Base-by-base conservation (phyloP, 1,140 invertebrate genomes). In the Solenopsis fugax region DNA sequence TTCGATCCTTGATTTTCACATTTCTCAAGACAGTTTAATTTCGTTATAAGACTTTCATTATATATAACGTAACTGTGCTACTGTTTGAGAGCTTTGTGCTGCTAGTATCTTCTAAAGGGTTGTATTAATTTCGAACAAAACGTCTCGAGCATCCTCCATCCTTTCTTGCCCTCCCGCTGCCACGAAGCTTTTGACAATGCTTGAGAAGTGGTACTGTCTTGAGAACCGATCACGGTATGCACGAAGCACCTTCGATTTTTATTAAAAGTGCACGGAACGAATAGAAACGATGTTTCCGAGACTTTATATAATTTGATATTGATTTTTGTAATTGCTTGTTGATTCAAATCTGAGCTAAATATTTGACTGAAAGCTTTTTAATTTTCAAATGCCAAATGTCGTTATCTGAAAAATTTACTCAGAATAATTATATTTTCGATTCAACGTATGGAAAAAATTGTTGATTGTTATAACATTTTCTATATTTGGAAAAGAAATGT, bases 101-200 rank as follows among this genome's bases (percentile, higher is more conserved):
- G 16, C 37, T 58, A 62, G 56, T 77, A 77, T 41, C 62, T 77
- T 48, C 41, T 48, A 16, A 45, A 88, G 18, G 52, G 18, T 67
- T 65, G 56, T 65, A 82, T 90, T 90, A 72, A 87, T 87, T 75
- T 76, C 37, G 88, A 52, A 90, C 89, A 90, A 90, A 89, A 71
- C 34, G 7, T 7, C 34, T 90, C n/a, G 85, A 90, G 85, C 34
- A 80, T 67, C 10, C 73, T 71, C 50, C 21, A 65, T 71, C 18
- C 21, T 16, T 29, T 45, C n/a, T 56, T 52, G n/a, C n/a, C n/a
- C 12, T 69, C 10, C 13, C 29, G 56, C 24, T 37, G 4, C 34
- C 13, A 16, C 0, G 10, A 48, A 16, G 64, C 72, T 62, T 45
- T 37, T 24, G 52, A 56, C 71, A 37, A 67, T n/a, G 34, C n/a